Evolutionary conservation across 2,113 vertebrate species (phyloP).

Genomic region (Passer domesticus): DNA sequence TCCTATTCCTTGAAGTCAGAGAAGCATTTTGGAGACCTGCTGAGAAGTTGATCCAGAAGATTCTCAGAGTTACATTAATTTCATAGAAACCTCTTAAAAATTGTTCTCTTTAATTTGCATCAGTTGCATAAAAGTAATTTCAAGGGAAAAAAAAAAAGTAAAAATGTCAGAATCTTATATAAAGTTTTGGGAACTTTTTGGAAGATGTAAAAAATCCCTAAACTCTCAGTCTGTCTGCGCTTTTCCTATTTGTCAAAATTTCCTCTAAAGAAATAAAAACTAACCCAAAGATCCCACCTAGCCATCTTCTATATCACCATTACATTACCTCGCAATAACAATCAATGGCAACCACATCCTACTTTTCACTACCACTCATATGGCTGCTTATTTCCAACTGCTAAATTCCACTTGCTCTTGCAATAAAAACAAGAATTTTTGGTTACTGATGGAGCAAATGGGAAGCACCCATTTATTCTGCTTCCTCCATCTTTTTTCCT

Average conservation of each 20-base stretch:
- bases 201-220: neutral
- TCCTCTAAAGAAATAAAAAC: neutral
- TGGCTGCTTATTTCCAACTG: neutral
- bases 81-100: neutral
- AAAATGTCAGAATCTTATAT: neutral
- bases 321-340: neutral
- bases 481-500: neutral
- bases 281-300: neutral
- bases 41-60: neutral
- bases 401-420: neutral
- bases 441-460: neutral
- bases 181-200: neutral
- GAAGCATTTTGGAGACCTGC: neutral
- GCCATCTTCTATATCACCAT: neutral
- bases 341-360: neutral
- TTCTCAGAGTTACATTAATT: neutral
- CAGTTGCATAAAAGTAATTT: neutral
- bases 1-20: neutral
- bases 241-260: neutral
- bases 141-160: neutral
- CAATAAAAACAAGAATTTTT: neutral
- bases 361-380: neutral
- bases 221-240: neutral
- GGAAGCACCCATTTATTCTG: neutral
- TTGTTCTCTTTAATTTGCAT: neutral